Evolutionary conservation across 2,888 invertebrate species (phyloP).

Genomic region (Cryptus viduatorius): DNA sequence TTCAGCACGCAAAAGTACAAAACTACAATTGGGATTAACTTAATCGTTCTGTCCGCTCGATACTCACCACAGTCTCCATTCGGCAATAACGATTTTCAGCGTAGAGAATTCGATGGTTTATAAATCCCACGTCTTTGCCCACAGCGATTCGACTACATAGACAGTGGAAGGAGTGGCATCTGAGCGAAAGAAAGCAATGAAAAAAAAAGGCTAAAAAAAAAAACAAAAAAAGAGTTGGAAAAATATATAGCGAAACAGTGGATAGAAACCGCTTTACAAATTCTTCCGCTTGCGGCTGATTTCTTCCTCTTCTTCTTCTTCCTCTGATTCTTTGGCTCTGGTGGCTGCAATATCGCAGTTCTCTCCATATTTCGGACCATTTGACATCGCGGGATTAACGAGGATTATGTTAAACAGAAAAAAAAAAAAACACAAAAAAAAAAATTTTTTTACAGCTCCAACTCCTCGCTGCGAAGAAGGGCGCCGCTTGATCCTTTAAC

Average conservation of each 20-base stretch:
- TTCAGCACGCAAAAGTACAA: no score
- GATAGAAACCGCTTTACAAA: background rate
- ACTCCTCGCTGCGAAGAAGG: constrained; percentile 83
- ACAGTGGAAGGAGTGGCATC: constrained; percentile 83
- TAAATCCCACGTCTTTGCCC: constrained; percentile 73
- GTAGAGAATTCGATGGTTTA: constrained; percentile 24
- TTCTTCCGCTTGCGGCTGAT: background rate
- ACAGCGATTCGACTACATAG: constrained; percentile 85
- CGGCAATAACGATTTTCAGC: background rate
- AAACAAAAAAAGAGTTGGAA: constrained; percentile 57
- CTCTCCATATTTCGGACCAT: background rate
- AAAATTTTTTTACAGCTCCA: constrained; percentile 84
- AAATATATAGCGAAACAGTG: constrained; percentile 14
- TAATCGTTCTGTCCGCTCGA: no score
- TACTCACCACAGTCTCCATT: no score
- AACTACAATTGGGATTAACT: no score
- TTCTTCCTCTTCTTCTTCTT: constrained; percentile 12
- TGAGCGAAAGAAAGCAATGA: constrained; percentile 71
- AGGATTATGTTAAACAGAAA: constrained; percentile 50
- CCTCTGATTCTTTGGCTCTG: background rate
- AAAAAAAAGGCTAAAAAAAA: constrained; percentile 37
- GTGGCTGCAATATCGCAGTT: no score
- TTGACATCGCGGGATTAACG: constrained; percentile 12
- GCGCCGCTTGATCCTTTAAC: constrained; percentile 80
- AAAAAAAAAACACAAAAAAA: constrained; percentile 49